These are phyloP conservation scores for Agriotes lineatus DNA, from an alignment of 2,888 invertebrate species.

Conservation along the genomic window DNA sequence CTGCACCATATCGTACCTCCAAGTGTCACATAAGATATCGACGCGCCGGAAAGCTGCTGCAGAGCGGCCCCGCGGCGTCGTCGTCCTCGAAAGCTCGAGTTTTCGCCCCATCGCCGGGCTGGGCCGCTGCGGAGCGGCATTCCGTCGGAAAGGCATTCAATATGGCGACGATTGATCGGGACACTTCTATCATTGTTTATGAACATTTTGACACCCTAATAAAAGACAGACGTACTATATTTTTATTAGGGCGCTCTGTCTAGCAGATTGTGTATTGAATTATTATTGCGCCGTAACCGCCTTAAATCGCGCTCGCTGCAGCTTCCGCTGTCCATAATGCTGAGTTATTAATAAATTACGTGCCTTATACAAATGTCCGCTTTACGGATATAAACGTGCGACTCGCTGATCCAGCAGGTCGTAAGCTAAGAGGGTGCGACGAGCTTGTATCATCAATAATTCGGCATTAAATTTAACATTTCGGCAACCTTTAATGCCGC, in stretches of 20 bases:
- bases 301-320: too few species aligned
- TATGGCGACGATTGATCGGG: constrained; percentile 52
- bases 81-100: constrained; percentile 23
- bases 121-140: constrained; percentile 47
- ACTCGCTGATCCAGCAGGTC: too few species aligned
- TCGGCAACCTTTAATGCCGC: too few species aligned
- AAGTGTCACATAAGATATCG: constrained; percentile 57
- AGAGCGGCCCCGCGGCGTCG: constrained; percentile 30
- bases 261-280: constrained; percentile 32
- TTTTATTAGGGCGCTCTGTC: constrained; percentile 34
- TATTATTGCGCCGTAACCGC: constrained; percentile 25
- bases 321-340: too few species aligned
- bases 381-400: too few species aligned
- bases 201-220: constrained; percentile 55
- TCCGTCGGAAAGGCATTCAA: constrained; percentile 51
- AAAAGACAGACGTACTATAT: constrained; percentile 39
- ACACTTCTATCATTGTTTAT: constrained; percentile 57
- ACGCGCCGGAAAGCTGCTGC: constrained; percentile 46
- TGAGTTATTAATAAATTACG: too few species aligned
- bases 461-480: too few species aligned
- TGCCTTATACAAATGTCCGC: too few species aligned
- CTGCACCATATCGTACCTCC: constrained; percentile 47
- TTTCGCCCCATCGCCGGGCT: constrained; percentile 29
- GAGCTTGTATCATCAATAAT: too few species aligned
- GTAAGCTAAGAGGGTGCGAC: too few species aligned